Evolutionary conservation across 2,888 invertebrate species (phyloP).

Genomic region (Azorinus chamasolen): DNA sequence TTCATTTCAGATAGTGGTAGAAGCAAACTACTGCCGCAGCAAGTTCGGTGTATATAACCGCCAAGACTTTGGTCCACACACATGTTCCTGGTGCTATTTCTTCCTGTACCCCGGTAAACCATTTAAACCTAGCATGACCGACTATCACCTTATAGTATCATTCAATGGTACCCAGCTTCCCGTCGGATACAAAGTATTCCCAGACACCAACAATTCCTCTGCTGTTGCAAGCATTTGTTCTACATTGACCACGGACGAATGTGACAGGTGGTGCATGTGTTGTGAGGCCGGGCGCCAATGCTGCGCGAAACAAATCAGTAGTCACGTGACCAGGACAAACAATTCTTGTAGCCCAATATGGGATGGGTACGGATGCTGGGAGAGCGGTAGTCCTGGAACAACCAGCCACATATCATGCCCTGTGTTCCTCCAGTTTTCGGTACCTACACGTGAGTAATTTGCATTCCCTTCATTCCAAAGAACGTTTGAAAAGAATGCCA

Average conservation of each 20-base stretch:
- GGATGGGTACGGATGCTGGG: conserved; percentile 58
- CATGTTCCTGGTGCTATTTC: conserved; percentile 50
- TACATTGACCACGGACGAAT: conserved; percentile 33
- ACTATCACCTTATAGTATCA: conserved; percentile 9
- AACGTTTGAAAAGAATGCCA: too few relatives aligned
- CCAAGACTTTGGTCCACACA: conserved; percentile 30
- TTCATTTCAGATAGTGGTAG: too few relatives aligned
- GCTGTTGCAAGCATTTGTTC: conserved; percentile 19
- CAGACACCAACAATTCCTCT: conserved; percentile 35
- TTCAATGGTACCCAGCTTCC: conserved; percentile 19
- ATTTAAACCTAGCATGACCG: background rate
- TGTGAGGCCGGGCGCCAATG: conserved; percentile 32
- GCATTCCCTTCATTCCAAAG: too few relatives aligned
- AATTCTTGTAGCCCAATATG: conserved; percentile 38
- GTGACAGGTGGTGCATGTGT: conserved; percentile 43
- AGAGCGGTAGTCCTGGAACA: conserved; percentile 24
- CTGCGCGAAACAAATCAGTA: conserved; percentile 21
- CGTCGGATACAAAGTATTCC: conserved; percentile 10
- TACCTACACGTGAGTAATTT: conserved; percentile 61
- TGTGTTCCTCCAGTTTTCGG: conserved; percentile 38
- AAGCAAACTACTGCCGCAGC: conserved; percentile 1
- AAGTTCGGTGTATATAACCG: conserved; percentile 28
- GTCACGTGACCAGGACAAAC: conserved; percentile 13
- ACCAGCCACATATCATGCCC: conserved; percentile 46
- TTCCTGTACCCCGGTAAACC: conserved; percentile 32